Base-by-base conservation (phyloP, 2,797 vertebrate species). In the Brotula barbata region DNA sequence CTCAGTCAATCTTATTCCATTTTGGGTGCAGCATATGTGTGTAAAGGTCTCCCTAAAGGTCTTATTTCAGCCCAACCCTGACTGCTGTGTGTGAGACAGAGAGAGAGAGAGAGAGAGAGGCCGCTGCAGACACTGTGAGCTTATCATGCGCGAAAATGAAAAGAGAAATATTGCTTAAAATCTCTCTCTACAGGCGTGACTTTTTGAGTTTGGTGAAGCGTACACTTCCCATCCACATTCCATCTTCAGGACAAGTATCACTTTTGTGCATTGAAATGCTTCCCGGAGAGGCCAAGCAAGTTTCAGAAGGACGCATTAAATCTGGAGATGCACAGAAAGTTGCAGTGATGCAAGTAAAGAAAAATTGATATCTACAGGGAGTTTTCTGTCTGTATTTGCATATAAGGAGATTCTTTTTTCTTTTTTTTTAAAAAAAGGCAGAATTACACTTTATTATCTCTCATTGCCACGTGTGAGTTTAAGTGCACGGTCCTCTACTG, bases 401-500 rank as follows among this genome's bases (percentile, higher is more conserved):
- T 15, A 3, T 5, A n/a, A 39, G 37, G 37, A 39, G 37, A 39
- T 39, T n/a, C n/a, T n/a, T n/a, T n/a, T n/a, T n/a, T n/a, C n/a
- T n/a, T n/a, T n/a, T n/a, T n/a, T n/a, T n/a, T n/a, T 15, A 39
- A 14, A 37, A 7, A 39, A 52, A 8, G 20, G 7, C 33, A 15
- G 17, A 17, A 10, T 31, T 31, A 31, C 15, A 31, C 10, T 17
- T 28, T 5, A 17, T 6, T 8, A 15, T n/a, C 25, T 48, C 13
- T 22, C 2, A 12, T 14, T 12, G 39, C 48, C 19, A 57, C 1
- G 14, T 20, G 19, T 25, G 25, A 2, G 6, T 45, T 31, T 21
- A 19, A 23, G 36, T 15, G 11, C n/a, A 51, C 58, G 57, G 64
- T 17, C 43, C 77, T 78, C 71, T 85, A 54, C 76, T 81, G 65